Evolutionary conservation across 2,797 vertebrate species (phyloP), one percentile per base, ranked within the genome.

Genomic region (Phalloptychus januarius): DNA sequence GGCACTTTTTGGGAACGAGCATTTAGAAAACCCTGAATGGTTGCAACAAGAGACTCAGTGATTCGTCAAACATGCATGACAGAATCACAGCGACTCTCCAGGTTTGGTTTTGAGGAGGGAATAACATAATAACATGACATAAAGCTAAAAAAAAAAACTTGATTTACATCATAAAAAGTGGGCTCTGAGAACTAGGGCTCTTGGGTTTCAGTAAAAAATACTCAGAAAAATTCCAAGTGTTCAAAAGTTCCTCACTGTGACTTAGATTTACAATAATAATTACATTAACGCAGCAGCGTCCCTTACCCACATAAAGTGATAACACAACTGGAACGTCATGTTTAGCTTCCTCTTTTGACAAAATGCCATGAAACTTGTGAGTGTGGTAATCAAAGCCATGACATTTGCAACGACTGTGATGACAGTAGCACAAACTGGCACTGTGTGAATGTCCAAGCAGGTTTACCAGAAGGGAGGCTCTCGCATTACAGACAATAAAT

Each of bases 261-360:
- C n/a, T 33, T 40, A 42, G 50, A 42, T 52, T 16, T 33, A 76
- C 33, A 48, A 72, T 72, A 48, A 52, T 72, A 38, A 12, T 18
- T 40, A 13, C 16, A 20, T n/a, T 42, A 56, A 44, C 38, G 16
- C 7, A 33, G n/a, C 18, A 48, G 13, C 31, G 16, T 23, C 18
- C 20, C 4, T 28, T 7, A 18, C 23, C 4, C 65, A 25, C 42
- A 18, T 45, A 54, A 10, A 48, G n/a, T 71, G 7, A 83, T 36
- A 63, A 31, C 25, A 38, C n/a, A 28, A 45, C 50, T 40, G 38
- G 78, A 76, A 76, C 50, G 40, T 36, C 1, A 7, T 25, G 25
- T 33, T 28, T 16, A n/a, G 18, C 42, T 86, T 89, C 87, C 81
- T 76, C 40, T 84, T 86, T 82, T 67, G 42, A 33, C 28, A 50